phyloP scores from a whole-genome alignment of 2,888 invertebrate genomes.

The Leuctra nigra region DNA sequence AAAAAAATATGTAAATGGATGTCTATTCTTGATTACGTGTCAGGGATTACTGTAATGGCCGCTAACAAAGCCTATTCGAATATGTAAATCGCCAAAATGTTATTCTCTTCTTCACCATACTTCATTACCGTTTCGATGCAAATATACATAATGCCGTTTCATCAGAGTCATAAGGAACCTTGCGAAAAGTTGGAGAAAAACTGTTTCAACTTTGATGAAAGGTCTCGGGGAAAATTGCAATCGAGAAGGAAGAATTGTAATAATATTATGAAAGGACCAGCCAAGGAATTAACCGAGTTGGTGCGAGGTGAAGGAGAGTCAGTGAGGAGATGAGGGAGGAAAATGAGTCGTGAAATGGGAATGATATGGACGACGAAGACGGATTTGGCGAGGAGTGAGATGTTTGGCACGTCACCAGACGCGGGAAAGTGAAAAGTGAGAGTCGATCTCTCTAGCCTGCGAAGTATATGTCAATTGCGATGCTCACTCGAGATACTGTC shows the following conservation, averaged over 20 bases:
- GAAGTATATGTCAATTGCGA: too few relatives aligned
- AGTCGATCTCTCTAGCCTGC: too few relatives aligned
- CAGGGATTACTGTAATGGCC: background rate
- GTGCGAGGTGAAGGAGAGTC: background rate
- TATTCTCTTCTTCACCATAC: background rate
- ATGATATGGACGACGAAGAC: background rate
- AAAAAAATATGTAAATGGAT: background rate
- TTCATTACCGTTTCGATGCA: too few relatives aligned
- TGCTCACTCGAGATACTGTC: too few relatives aligned
- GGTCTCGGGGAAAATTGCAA: constrained; percentile 5
- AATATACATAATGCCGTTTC: background rate
- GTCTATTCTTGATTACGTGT: background rate
- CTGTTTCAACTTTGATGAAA: background rate
- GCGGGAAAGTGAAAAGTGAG: constrained; percentile 1
- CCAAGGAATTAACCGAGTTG: background rate
- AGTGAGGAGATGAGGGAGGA: background rate
- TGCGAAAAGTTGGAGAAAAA: background rate
- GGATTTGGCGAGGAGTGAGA: background rate
- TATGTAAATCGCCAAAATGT: background rate
- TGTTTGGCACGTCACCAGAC: constrained; percentile 2
- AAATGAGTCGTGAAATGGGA: constrained; percentile 3
- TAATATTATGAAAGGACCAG: background rate
- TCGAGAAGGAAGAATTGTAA: background rate
- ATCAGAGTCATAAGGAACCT: background rate
- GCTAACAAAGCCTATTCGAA: background rate